A percentile compares a stretch with the other conserved stretches of the same genome.
phyloP scores from a whole-genome alignment of 2,797 vertebrate species.

The Melanotaenia nigrans region DNA sequence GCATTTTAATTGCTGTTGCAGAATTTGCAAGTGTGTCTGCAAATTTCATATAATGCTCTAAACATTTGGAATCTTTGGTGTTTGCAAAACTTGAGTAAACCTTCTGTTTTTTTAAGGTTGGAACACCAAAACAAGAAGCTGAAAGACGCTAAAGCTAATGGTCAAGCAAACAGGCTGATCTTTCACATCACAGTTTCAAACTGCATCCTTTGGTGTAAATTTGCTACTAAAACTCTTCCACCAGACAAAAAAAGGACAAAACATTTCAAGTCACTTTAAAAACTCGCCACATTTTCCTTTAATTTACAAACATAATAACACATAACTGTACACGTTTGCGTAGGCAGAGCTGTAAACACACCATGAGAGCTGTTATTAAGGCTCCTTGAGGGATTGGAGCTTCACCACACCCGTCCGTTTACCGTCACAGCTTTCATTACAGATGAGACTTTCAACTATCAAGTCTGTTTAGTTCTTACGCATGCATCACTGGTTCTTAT shows the following conservation, averaged over 20 bases:
- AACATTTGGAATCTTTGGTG: background rate
- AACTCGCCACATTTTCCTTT: slow-evolving; percentile 49
- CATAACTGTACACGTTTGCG: slow-evolving; percentile 47
- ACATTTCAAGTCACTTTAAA: slow-evolving; percentile 36
- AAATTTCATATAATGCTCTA: no score
- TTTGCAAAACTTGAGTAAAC: background rate
- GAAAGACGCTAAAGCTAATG: background rate
- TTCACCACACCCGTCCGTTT: slow-evolving; percentile 28
- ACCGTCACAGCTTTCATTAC: slow-evolving; percentile 20
- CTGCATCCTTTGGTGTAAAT: background rate
- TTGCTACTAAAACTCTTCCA: background rate
- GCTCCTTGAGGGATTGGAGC: slow-evolving; percentile 29
- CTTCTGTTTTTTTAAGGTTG: background rate
- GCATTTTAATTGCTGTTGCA: background rate
- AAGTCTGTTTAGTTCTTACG: slow-evolving; percentile 1
- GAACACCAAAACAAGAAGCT: background rate
- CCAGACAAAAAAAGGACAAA: background rate
- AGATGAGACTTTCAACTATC: background rate
- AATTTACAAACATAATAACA: slow-evolving; percentile 64
- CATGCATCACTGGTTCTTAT: slow-evolving; percentile 31
- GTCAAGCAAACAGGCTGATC: no score
- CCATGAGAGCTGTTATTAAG: slow-evolving; percentile 40
- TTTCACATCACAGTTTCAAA: background rate
- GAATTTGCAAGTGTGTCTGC: no score
- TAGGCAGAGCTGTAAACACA: slow-evolving; percentile 54